Percentiles rank a stretch among this genome's conserved stretches.
Conservation (phyloP, 23 tunicate species). For the Halocynthia roretzi region DNA sequence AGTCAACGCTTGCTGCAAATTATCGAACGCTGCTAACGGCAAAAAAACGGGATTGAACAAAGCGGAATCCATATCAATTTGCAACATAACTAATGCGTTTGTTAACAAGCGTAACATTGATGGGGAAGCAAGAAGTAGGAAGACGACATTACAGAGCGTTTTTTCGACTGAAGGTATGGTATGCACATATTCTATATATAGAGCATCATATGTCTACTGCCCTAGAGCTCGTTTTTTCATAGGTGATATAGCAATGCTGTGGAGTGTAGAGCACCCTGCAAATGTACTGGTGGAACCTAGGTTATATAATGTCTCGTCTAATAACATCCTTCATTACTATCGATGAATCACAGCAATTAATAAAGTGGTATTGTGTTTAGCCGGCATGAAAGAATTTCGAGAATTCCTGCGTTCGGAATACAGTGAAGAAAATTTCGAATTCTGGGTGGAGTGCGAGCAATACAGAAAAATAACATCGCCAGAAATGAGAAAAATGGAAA, state of each 20-base stretch:
- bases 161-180: not conserved
- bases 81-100: too few species aligned
- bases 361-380: not conserved
- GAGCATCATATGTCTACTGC: too few species aligned
- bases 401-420: conserved; percentile 39
- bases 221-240: too few species aligned
- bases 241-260: too few species aligned
- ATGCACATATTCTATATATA: not conserved
- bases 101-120: too few species aligned
- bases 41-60: not conserved
- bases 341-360: too few species aligned
- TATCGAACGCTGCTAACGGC: not conserved
- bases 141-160: not conserved
- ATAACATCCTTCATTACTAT: not conserved
- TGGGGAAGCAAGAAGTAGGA: not conserved
- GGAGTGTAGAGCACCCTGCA: too few species aligned
- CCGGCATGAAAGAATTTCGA: conserved; percentile 6
- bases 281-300: too few species aligned
- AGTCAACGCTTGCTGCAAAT: conserved; percentile 1
- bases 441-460: conserved; percentile 40
- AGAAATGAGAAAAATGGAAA: conserved; percentile 18
- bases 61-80: not conserved
- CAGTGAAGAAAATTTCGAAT: conserved; percentile 67
- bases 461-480: conserved; percentile 24
- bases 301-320: too few species aligned